Evolutionary conservation across 2,113 vertebrate genomes (phyloP).

Genomic region (Cryptoleucopteryx plumbea): DNA sequence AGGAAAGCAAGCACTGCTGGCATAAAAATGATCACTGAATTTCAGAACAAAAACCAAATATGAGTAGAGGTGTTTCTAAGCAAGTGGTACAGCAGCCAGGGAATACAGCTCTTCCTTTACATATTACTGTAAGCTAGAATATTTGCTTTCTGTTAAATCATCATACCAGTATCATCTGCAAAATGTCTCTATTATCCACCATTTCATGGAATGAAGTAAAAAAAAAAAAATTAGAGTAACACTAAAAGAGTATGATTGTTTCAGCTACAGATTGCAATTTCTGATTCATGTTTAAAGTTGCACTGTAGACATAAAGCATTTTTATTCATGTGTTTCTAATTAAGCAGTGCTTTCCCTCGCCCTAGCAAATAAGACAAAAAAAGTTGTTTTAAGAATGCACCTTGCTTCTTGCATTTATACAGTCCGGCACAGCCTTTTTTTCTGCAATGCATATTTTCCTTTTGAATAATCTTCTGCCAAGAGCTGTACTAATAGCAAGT

Average conservation of each 20-base stretch:
- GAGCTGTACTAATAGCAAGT: not conserved
- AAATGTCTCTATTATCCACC: not conserved
- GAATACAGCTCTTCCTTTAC: not conserved
- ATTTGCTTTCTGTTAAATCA: not conserved
- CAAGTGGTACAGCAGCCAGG: not conserved
- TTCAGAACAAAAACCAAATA: not conserved
- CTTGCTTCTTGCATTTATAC: not conserved
- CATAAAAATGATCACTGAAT: fast-evolving
- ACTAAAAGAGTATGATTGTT: not conserved
- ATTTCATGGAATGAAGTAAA: not conserved
- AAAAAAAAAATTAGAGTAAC: not conserved
- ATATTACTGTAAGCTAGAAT: not conserved
- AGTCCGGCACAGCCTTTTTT: not conserved
- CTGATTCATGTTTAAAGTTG: not conserved
- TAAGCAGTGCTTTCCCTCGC: not conserved
- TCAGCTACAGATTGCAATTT: not conserved
- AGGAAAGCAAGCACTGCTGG: not conserved
- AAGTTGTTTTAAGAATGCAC: not conserved
- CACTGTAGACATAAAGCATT: not conserved
- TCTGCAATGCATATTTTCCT: not conserved
- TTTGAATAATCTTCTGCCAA: not conserved
- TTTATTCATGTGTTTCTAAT: not conserved
- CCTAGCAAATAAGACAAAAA: not conserved
- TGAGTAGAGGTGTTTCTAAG: not conserved
- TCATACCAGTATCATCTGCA: not conserved